These are phyloP conservation scores for Caretta caretta DNA, from an alignment of 2,113 vertebrate genomes.

Conservation along the genomic window DNA sequence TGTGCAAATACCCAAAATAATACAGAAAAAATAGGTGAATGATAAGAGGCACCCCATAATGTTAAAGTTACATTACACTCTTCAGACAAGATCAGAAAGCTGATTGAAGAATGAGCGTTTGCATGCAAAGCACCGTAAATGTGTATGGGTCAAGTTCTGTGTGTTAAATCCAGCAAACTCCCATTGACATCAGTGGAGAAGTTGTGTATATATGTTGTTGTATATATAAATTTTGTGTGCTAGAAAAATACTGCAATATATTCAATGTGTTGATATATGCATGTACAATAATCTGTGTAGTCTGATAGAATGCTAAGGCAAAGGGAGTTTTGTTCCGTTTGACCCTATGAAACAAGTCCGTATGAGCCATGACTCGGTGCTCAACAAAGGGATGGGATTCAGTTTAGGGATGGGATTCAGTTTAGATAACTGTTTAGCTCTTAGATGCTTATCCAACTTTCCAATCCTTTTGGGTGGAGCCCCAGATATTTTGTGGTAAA, in stretches of 20 bases:
- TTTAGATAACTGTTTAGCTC: background rate
- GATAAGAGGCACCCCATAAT: background rate
- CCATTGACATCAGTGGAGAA: background rate
- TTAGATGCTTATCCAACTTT: background rate
- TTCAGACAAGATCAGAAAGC: background rate
- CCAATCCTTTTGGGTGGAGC: background rate
- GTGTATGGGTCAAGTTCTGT: background rate
- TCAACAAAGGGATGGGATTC: background rate
- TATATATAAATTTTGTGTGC: background rate
- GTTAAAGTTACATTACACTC: background rate
- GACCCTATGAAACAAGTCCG: background rate
- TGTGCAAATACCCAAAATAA: background rate
- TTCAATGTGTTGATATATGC: background rate
- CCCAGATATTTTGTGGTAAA: background rate
- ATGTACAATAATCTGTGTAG: accelerated
- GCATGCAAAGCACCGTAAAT: background rate
- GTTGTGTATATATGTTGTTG: background rate
- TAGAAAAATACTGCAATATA: background rate
- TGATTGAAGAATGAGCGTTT: background rate
- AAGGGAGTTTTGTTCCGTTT: background rate
- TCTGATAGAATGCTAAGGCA: background rate
- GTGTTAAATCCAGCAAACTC: background rate
- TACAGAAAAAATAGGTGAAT: background rate
- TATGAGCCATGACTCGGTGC: background rate
- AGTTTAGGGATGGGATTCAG: background rate